Evolutionary conservation across 1,140 invertebrate genomes (phyloP).

Genomic region (Ips nitidus): DNA sequence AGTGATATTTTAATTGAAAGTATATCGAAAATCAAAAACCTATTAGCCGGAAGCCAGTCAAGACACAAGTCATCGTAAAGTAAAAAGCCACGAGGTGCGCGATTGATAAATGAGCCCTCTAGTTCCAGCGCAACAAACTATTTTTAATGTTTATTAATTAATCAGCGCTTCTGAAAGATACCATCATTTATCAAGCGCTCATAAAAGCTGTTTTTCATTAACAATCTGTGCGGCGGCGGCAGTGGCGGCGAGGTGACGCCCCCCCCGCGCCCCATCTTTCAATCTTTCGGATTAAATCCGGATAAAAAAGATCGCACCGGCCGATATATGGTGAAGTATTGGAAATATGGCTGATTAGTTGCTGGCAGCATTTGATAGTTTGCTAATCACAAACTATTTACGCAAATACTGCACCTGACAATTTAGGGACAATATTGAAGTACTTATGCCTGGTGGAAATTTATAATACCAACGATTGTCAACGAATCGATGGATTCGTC

Average conservation of each 20-base stretch:
- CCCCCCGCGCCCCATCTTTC: slow-evolving; percentile 13
- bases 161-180: slow-evolving; percentile 39
- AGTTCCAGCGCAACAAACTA: slow-evolving; percentile 37
- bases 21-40: no score
- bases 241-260: slow-evolving; percentile 3
- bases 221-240: slow-evolving; percentile 20
- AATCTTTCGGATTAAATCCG: slow-evolving; percentile 27
- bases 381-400: neutral
- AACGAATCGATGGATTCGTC: neutral
- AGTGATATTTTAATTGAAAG: no score
- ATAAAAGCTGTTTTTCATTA: slow-evolving; percentile 42
- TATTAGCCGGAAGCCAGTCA: no score
- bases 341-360: slow-evolving; percentile 9
- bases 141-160: slow-evolving; percentile 42
- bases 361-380: neutral
- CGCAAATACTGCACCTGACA: no score
- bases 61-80: no score
- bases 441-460: no score
- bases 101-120: slow-evolving; percentile 35
- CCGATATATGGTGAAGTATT: slow-evolving; percentile 14
- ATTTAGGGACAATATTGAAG: no score
- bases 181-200: slow-evolving; percentile 40
- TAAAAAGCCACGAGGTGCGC: slow-evolving; percentile 26
- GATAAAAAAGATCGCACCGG: slow-evolving; percentile 24
- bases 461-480: neutral